A percentile compares a stretch with the other conserved stretches of the same genome.
These are phyloP conservation scores for Heloderma charlesbogerti DNA, from an alignment of 2,113 vertebrate genomes.

Conservation along the genomic window DNA sequence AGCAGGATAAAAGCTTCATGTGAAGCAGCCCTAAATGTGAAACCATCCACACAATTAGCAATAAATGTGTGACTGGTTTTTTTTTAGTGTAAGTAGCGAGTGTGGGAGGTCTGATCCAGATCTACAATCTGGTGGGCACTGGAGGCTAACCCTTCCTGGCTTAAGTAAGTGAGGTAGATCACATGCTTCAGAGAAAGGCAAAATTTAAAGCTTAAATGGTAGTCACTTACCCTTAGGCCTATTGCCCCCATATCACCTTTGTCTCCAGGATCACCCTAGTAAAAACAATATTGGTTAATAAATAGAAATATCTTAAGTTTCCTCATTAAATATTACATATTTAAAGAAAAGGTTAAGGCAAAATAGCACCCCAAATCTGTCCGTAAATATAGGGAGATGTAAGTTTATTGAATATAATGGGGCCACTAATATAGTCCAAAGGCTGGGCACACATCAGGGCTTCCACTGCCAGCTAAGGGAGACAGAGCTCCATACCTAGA, in stretches of 20 bases:
- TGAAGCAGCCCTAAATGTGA: too few relatives aligned
- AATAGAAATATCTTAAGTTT: not conserved
- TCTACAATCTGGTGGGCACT: not conserved
- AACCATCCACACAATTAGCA: not conserved
- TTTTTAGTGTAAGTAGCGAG: not conserved
- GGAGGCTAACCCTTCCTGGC: not conserved
- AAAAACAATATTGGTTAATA: slow-evolving; percentile 51
- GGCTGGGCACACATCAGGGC: not conserved
- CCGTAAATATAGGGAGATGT: slow-evolving; percentile 20
- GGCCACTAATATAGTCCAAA: not conserved
- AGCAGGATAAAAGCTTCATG: too few relatives aligned
- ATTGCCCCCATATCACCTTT: slow-evolving; percentile 86
- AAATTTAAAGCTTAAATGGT: slow-evolving; percentile 9
- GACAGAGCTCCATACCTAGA: not conserved
- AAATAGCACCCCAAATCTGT: not conserved
- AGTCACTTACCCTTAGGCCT: slow-evolving; percentile 86
- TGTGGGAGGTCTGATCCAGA: not conserved
- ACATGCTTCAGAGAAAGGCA: not conserved
- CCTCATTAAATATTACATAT: not conserved
- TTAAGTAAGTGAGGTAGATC: not conserved
- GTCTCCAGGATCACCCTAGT: slow-evolving; percentile 91
- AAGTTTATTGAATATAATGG: not conserved
- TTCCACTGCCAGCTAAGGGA: not conserved
- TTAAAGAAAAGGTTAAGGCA: not conserved
- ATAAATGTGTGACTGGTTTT: not conserved